Conservation (phyloP, 2,797 vertebrate genomes). For the Sphenodon punctatus region DNA sequence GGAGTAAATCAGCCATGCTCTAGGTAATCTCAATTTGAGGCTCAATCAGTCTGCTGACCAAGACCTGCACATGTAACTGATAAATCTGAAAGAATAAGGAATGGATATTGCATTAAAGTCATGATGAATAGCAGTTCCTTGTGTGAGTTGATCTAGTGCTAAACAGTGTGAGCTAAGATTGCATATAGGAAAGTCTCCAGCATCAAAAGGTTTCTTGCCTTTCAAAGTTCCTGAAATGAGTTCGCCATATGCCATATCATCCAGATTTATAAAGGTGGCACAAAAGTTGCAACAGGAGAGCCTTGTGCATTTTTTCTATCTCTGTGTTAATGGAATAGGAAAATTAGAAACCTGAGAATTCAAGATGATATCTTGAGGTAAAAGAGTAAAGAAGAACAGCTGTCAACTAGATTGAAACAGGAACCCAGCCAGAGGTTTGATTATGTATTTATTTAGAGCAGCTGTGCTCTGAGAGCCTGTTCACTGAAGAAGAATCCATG, state of each 20-base stretch:
- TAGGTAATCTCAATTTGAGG: not conserved
- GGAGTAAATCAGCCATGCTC: constrained; percentile 1
- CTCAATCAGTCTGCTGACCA: not conserved
- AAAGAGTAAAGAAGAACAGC: constrained; percentile 32
- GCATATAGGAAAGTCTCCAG: not conserved
- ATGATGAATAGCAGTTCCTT: not conserved
- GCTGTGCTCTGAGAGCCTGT: not conserved
- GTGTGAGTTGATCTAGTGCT: not conserved
- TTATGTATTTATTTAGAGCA: constrained; percentile 46
- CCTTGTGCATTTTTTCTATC: not conserved
- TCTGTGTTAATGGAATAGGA: not conserved
- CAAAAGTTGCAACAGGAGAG: not conserved
- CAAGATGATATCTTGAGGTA: not conserved
- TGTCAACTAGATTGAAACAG: constrained; percentile 51
- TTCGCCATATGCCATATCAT: not conserved
- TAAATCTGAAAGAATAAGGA: not conserved
- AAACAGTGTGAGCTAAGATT: not conserved
- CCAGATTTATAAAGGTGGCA: not conserved
- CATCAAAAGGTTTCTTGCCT: not conserved
- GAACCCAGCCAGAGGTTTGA: constrained; percentile 33
- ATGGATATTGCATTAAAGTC: not conserved
- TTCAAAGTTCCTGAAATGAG: not conserved
- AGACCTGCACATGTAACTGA: not conserved
- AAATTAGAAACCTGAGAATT: not conserved
- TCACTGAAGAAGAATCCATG: not conserved